Evolutionary conservation across 2,797 vertebrate species (phyloP).

Genomic region (Tenualosa thibaudeaui): DNA sequence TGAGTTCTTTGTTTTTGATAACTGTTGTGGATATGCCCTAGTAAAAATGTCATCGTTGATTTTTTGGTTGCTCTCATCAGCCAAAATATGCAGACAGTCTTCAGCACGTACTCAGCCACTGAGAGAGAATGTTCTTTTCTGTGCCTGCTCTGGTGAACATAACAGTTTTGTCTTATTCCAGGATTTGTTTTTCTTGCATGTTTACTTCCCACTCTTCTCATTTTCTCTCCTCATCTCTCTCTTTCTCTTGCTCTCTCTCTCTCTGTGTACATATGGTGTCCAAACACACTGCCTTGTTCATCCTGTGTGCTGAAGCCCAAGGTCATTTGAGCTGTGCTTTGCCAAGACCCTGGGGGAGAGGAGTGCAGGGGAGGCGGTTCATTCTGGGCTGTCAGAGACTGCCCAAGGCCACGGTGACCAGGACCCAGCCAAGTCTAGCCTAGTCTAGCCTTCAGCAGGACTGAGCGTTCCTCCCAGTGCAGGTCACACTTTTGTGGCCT

Average conservation of each 20-base stretch:
- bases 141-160: neutral
- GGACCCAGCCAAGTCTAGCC: constrained; percentile 57
- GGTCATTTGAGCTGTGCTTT: constrained; percentile 53
- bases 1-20: neutral
- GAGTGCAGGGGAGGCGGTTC: constrained; percentile 48
- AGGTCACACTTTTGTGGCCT: constrained; percentile 55
- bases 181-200: neutral
- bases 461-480: constrained; percentile 63
- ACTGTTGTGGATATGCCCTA: neutral
- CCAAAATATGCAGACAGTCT: constrained; percentile 10
- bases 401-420: constrained; percentile 80
- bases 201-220: neutral
- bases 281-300: neutral
- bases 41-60: constrained; percentile 1
- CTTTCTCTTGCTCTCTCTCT: neutral
- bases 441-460: constrained; percentile 52
- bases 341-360: constrained; percentile 52
- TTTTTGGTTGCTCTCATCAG: constrained; percentile 10
- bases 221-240: neutral
- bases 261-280: neutral
- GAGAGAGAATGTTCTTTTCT: constrained; percentile 3
- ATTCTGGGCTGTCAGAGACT: constrained; percentile 64
- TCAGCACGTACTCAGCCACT: neutral
- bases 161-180: neutral
- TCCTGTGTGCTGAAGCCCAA: constrained; percentile 47